Evolutionary conservation across 2,797 vertebrate species (phyloP).

Genomic region (Aeoliscus strigatus): DNA sequence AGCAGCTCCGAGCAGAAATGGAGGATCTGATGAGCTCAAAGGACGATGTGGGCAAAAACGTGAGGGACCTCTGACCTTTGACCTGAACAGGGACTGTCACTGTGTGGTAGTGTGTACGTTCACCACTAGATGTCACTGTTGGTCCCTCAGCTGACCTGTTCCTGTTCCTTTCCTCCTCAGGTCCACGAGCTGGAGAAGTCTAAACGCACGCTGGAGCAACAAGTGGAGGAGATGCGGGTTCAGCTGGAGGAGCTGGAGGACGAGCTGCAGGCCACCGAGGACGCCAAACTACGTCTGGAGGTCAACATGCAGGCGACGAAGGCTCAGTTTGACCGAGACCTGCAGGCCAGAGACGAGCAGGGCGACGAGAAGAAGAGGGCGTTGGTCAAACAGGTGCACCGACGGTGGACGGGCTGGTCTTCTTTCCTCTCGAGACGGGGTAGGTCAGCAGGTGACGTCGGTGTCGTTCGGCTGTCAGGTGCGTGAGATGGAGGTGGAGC

Average conservation of each 20-base stretch:
- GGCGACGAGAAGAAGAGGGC: slow-evolving; percentile 93
- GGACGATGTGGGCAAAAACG: slow-evolving; percentile 96
- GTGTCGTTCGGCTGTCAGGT: slow-evolving; percentile 67
- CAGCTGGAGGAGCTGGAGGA: slow-evolving; percentile 97
- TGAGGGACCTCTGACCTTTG: slow-evolving; percentile 67
- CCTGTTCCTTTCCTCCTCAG: slow-evolving; percentile 53
- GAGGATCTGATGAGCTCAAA: slow-evolving; percentile 98
- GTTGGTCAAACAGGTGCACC: slow-evolving; percentile 86
- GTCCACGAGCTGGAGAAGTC: slow-evolving; percentile 98
- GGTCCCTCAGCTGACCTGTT: background rate
- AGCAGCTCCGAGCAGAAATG: slow-evolving; percentile 92
- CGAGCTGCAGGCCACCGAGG: slow-evolving; percentile 94
- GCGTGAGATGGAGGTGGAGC: slow-evolving; percentile 91
- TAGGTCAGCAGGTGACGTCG: too few relatives aligned
- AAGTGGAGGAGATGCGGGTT: slow-evolving; percentile 96
- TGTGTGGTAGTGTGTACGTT: too few relatives aligned
- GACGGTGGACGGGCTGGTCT: fast-evolving
- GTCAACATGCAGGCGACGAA: slow-evolving; percentile 99
- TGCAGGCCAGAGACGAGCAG: slow-evolving; percentile 90
- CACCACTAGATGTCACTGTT: too few relatives aligned
- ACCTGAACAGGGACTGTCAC: too few relatives aligned
- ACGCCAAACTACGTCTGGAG: slow-evolving; percentile 93
- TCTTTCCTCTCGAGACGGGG: too few relatives aligned
- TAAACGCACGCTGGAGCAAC: slow-evolving; percentile 92
- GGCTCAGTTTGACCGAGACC: slow-evolving; percentile 92